A percentile compares a stretch with the other conserved stretches of the same genome.
Conservation (phyloP, 2,113 vertebrate species). For the Chauna torquata region DNA sequence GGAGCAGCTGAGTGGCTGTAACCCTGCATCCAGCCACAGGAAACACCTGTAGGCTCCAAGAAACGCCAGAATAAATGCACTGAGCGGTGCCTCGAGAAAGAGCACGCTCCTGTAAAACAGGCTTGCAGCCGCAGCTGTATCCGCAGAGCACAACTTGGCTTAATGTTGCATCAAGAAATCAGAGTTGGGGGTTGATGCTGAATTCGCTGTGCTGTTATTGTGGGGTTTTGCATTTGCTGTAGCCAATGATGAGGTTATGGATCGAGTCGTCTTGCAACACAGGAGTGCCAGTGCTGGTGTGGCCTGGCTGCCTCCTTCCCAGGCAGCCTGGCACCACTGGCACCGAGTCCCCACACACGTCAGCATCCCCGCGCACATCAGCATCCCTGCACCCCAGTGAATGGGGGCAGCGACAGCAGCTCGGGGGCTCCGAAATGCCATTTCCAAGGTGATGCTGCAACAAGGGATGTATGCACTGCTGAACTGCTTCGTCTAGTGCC, state of each 20-base stretch:
- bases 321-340: too few relatives aligned
- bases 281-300: background rate
- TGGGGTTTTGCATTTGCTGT: background rate
- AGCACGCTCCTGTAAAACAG: background rate
- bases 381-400: background rate
- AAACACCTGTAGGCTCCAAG: background rate
- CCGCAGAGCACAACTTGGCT: rapidly evolving
- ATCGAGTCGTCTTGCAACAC: background rate
- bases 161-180: background rate
- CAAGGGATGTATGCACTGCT: background rate
- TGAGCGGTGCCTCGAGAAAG: rapidly evolving
- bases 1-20: background rate
- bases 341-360: background rate
- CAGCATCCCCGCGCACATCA: background rate
- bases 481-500: background rate
- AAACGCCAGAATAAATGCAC: background rate
- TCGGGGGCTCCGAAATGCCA: background rate
- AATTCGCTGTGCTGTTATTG: too few relatives aligned
- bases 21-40: background rate
- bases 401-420: background rate
- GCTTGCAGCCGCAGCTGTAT: background rate
- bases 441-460: slow-evolving; percentile 23
- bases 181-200: background rate
- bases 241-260: background rate
- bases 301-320: background rate